These are phyloP conservation scores for Eristalinus sepulchralis DNA, from an alignment of 2,888 invertebrate species.

Conservation along the genomic window DNA sequence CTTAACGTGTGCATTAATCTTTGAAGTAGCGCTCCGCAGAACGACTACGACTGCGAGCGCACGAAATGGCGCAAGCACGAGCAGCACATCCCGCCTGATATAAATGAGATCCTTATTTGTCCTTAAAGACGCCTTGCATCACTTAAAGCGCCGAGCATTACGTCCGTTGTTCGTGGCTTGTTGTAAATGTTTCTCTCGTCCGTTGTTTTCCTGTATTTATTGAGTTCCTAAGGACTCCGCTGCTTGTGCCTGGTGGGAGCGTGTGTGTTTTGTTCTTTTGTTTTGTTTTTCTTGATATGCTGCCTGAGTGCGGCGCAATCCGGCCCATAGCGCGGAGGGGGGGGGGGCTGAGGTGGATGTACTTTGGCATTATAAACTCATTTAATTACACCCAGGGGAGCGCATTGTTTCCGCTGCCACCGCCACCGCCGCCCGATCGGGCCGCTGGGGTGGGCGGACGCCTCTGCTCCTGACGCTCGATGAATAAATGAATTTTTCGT, in stretches of 20 bases:
- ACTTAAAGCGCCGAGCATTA: neutral
- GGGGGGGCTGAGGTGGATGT: constrained; percentile 16
- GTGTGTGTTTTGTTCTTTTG: neutral
- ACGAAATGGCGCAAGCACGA: neutral
- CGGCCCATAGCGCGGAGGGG: neutral
- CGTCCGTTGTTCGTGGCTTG: neutral
- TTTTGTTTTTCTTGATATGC: neutral
- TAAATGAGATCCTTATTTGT: neutral
- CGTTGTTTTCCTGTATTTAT: neutral
- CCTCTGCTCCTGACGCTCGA: constrained; percentile 4
- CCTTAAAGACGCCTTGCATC: neutral
- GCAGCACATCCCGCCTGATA: neutral
- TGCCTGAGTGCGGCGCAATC: neutral
- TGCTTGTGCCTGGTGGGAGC: neutral
- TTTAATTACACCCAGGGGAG: constrained; percentile 67
- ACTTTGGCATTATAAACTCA: constrained; percentile 65
- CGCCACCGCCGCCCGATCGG: neutral
- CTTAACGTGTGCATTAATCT: neutral
- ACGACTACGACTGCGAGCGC: neutral
- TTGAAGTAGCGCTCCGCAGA: neutral
- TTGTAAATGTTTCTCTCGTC: neutral
- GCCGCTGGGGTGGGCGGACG: neutral
- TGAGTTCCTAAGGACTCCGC: neutral
- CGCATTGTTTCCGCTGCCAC: constrained; percentile 57
- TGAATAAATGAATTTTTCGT: constrained; percentile 56